phyloP scores from a whole-genome alignment of 2,888 invertebrate species.

The Ligdia adustata region DNA sequence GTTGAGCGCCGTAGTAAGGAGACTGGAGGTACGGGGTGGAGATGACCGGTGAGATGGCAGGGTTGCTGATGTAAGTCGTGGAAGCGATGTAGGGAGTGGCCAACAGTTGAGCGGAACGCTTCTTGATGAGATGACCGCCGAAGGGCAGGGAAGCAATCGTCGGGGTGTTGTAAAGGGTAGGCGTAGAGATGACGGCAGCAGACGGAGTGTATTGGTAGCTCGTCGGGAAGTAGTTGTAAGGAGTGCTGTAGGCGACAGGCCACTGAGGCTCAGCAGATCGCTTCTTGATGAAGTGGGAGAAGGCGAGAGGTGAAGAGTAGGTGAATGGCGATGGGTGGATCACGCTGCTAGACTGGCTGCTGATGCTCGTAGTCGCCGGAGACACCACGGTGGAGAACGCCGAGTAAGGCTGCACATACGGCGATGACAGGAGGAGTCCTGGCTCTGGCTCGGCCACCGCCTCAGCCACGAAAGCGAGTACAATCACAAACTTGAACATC shows the following conservation, averaged over 20 bases:
- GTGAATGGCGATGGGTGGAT: constrained; percentile 57
- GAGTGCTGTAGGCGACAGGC: constrained; percentile 21
- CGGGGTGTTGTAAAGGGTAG: constrained; percentile 10
- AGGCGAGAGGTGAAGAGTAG: constrained; percentile 48
- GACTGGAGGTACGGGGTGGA: constrained; percentile 12
- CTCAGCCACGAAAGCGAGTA: constrained; percentile 83
- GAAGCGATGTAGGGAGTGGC: constrained; percentile 38
- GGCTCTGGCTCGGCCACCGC: constrained; percentile 69
- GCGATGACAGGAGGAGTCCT: constrained; percentile 17
- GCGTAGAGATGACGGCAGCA: constrained; percentile 7
- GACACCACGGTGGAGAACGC: constrained; percentile 47
- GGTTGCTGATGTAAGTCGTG: constrained; percentile 18
- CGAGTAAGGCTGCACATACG: constrained; percentile 26
- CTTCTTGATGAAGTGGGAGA: constrained; percentile 53
- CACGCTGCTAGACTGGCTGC: constrained; percentile 63
- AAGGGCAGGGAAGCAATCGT: constrained; percentile 9
- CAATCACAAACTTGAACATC: constrained; percentile 78
- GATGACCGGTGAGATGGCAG: constrained; percentile 20
- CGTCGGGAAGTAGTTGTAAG: constrained; percentile 21
- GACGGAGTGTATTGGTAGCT: constrained; percentile 17
- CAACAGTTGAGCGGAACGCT: constrained; percentile 38
- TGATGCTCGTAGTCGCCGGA: constrained; percentile 58
- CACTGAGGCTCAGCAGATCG: constrained; percentile 35
- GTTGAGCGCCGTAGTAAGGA: constrained; percentile 15
- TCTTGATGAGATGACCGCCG: constrained; percentile 31